These are phyloP conservation scores for Rhynchophorus ferrugineus DNA, from an alignment of 1,140 invertebrate genomes.

Conservation along the genomic window DNA sequence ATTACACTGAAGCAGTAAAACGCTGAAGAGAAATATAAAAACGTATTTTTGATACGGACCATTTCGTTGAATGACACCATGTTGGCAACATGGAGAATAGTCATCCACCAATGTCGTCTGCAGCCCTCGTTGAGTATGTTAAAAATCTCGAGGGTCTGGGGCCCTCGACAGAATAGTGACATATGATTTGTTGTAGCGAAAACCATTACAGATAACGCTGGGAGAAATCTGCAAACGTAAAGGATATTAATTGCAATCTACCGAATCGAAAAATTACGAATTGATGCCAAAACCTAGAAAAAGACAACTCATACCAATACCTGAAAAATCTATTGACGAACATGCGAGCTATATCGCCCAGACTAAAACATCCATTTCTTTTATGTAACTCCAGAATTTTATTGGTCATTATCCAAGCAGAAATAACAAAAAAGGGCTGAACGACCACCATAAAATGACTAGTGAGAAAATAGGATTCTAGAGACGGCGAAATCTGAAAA, in stretches of 20 bases:
- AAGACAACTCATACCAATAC: conserved; percentile 4
- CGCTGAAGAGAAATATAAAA: background rate
- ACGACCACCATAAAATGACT: conserved; percentile 11
- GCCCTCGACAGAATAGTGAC: background rate
- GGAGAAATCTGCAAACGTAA: background rate
- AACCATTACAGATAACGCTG: background rate
- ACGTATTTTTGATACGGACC: background rate
- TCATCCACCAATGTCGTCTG: background rate
- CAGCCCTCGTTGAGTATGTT: background rate
- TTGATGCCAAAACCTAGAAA: background rate
- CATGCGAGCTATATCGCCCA: conserved; percentile 5
- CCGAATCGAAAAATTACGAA: background rate
- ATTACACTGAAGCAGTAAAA: conserved; percentile 12
- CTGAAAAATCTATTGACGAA: conserved; percentile 15
- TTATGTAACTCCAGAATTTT: conserved; percentile 8
- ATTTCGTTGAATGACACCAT: background rate
- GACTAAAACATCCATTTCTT: conserved; percentile 11
- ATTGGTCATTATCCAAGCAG: conserved; percentile 21
- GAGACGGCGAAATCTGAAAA: background rate
- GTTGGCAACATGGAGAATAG: background rate
- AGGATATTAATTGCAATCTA: too few species aligned
- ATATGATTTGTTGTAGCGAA: background rate
- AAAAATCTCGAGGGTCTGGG: background rate
- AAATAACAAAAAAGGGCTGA: conserved; percentile 26
- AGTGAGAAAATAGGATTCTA: background rate